A percentile compares a stretch with the other conserved stretches of the same genome.
Evolutionary conservation across 92 coral and sea anemone genomes (phyloP).

Genomic region (Isaurus tuberculatus): DNA sequence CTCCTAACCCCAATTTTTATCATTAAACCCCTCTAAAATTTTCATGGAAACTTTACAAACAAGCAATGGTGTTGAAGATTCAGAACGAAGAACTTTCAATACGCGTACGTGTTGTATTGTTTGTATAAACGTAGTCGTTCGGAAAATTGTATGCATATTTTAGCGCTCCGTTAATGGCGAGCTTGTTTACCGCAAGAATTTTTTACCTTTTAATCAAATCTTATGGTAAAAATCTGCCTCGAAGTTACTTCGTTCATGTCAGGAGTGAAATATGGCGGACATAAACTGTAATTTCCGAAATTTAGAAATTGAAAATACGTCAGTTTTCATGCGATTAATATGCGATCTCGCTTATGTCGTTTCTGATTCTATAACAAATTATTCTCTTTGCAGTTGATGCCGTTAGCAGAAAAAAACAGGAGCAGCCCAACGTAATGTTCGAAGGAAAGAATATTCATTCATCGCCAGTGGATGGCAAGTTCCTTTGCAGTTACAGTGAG

Average conservation of each 20-base stretch:
- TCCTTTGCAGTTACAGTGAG: constrained; percentile 98
- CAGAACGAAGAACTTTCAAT: constrained; percentile 82
- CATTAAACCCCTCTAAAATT: constrained; percentile 26
- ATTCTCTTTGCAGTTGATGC: constrained; percentile 85
- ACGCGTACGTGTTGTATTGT: constrained; percentile 93
- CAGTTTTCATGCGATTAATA: constrained; percentile 71
- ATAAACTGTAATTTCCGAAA: constrained; percentile 74
- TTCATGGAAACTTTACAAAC: constrained; percentile 88
- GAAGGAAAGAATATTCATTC: constrained; percentile 99
- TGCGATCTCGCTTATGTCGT: constrained; percentile 78
- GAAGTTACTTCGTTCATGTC: constrained; percentile 55
- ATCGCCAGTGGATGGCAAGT: constrained; percentile 98
- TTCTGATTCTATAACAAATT: constrained; percentile 69
- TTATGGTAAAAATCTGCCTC: constrained; percentile 51
- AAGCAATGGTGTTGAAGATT: constrained; percentile 77
- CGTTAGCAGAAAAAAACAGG: constrained; percentile 84
- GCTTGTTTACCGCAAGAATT: constrained; percentile 64
- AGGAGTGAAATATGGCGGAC: constrained; percentile 76
- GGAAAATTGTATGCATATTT: constrained; percentile 99
- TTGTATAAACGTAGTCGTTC: constrained; percentile 96
- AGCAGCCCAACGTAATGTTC: constrained; percentile 82
- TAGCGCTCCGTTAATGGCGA: constrained; percentile 87
- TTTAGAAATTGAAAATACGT: constrained; percentile 72
- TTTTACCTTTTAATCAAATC: constrained; percentile 32
- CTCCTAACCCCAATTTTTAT: constrained; percentile 39